Base-by-base conservation (phyloP, 1,140 invertebrate genomes). In the Bathynomus jamesi region DNA sequence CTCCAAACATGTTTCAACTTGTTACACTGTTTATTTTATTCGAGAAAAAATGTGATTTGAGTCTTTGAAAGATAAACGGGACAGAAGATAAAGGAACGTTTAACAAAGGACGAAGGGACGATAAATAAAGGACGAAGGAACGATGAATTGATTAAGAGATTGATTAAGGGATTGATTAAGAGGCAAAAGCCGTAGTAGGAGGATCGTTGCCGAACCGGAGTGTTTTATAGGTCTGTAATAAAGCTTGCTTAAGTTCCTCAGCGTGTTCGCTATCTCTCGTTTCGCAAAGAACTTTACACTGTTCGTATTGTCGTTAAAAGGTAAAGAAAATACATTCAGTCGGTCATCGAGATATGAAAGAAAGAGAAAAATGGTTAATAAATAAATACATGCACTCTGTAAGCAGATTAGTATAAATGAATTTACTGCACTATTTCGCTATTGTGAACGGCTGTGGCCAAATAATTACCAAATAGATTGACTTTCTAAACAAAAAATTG, bases 251-350 rank as follows among this genome's bases (percentile, higher is more conserved):
- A 29, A 95, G 81, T 80, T 90, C 82, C 28, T 87, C 81, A 67
- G 88, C 86, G 81, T 96, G 93, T 0, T 89, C 87, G 70, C 86
- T 85, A 74, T 94, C 92, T 74, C 90, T 83, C 0, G 93, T 95
- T 82, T 96, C 94, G 78, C 89, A 91, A 1, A 93, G 87, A 0
- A 93, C 89, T 82, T 91, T 91, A 1, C 91, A 89, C 88, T 89
- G 80, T 67, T 30, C 17, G 28, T 27, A 53, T 29, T 40, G 13
- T n/a, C 28, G 7, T 10, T 3, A 28, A 65, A 32, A 31, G 32
- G 21, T 25, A 28, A 21, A 31, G 7, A 27, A 27, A 62, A 8
- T 28, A 31, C 28, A 65, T 25, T 27, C 32, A 71, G 3, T 28
- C 62, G 28, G 27, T 24, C 60, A 61, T 61, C 60, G 7, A 61